phyloP scores from a whole-genome alignment of 2,888 invertebrate genomes.

The Acleris holmiana region DNA sequence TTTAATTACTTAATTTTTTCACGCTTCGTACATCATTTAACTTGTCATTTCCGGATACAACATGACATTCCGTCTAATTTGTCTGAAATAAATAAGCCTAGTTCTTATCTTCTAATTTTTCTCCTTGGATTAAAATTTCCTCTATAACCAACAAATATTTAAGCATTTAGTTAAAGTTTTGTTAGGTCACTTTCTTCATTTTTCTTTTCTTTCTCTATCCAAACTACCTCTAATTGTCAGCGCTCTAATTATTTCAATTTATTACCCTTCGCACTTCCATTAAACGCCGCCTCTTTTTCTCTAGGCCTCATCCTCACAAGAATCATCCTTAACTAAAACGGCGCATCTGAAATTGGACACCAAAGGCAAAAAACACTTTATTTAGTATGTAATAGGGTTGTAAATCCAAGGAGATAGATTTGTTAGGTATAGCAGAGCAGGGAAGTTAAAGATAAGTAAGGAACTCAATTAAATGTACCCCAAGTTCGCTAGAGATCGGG shows the following conservation, averaged over 20 bases:
- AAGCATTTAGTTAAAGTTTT: neutral
- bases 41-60: no score
- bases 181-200: neutral
- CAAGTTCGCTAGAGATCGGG: constrained; percentile 66
- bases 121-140: no score
- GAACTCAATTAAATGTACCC: constrained; percentile 74
- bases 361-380: no score
- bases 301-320: constrained; percentile 44
- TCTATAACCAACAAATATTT: neutral
- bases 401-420: no score
- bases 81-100: no score
- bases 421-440: constrained; percentile 18
- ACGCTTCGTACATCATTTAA: no score
- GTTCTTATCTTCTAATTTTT: no score
- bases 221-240: neutral
- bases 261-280: neutral
- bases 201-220: neutral
- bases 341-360: no score
- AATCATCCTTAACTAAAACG: no score
- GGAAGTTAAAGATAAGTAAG: constrained; percentile 71
- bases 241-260: neutral
- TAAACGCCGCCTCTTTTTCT: constrained; percentile 10
- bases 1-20: no score
- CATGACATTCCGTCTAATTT: no score
- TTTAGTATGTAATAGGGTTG: no score